phyloP scores from a whole-genome alignment of 2,888 invertebrate species.

The Leptothorax acervorum region DNA sequence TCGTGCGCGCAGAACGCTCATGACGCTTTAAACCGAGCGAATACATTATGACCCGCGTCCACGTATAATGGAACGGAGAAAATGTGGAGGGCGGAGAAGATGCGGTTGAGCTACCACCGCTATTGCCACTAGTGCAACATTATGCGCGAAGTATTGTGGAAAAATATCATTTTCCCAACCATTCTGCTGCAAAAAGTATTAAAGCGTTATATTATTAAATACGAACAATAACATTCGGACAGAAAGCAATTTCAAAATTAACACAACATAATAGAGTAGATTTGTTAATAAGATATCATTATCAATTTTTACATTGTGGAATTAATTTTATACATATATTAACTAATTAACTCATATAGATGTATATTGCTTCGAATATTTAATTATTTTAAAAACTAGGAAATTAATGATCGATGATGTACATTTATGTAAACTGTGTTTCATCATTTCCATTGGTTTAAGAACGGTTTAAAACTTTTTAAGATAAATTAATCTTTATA shows the following conservation, averaged over 20 bases:
- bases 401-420: neutral
- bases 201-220: neutral
- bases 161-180: conserved; percentile 32
- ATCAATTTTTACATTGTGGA: neutral
- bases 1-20: conserved; percentile 30
- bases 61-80: conserved; percentile 68
- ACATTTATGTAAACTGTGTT: neutral
- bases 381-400: neutral
- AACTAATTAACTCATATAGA: neutral
- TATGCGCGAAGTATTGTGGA: conserved; percentile 24
- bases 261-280: no score
- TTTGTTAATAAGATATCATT: neutral
- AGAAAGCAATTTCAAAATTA: conserved; percentile 1
- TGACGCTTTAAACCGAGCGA: conserved; percentile 63
- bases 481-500: neutral
- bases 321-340: neutral
- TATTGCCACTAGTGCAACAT: conserved; percentile 4
- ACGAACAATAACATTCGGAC: neutral
- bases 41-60: conserved; percentile 68
- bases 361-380: neutral
- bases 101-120: conserved; percentile 29
- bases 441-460: neutral
- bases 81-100: conserved; percentile 52
- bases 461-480: neutral
- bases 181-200: neutral